A percentile compares a stretch with the other conserved stretches of the same genome.
Conservation (phyloP, 2,797 vertebrate species). For the Silurus lanzhouensis region DNA sequence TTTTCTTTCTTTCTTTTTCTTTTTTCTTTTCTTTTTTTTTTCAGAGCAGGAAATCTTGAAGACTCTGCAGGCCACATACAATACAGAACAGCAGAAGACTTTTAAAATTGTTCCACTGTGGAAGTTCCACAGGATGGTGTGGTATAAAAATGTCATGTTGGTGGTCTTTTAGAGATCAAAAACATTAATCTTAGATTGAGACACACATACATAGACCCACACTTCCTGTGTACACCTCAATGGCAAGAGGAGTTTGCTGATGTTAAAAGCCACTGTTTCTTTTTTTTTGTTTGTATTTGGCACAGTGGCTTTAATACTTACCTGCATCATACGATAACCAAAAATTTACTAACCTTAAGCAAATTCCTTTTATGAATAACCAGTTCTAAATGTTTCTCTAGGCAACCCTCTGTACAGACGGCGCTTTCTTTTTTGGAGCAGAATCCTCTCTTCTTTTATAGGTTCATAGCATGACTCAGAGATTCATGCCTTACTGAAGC, state of each 20-base stretch:
- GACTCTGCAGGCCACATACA: neutral
- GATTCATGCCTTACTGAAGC: neutral
- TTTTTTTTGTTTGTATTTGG: neutral
- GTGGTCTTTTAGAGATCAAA: slow-evolving; percentile 47
- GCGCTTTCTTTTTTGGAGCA: neutral
- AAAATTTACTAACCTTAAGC: neutral
- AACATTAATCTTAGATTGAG: slow-evolving; percentile 32
- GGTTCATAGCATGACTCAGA: neutral
- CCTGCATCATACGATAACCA: neutral
- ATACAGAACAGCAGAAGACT: neutral
- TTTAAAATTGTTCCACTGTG: slow-evolving; percentile 22
- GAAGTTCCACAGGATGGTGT: slow-evolving; percentile 20
- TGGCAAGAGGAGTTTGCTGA: slow-evolving; percentile 4
- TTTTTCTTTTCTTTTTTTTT: neutral
- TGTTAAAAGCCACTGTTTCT: neutral
- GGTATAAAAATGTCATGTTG: slow-evolving; percentile 40
- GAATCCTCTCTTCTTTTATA: neutral
- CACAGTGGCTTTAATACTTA: neutral
- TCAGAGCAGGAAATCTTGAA: neutral
- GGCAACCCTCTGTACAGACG: neutral
- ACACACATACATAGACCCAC: neutral
- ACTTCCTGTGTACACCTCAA: slow-evolving; percentile 30
- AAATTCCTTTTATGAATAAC: neutral
- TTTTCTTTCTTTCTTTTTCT: neutral
- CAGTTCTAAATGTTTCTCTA: neutral